Percentiles rank a stretch among this genome's conserved stretches.
Evolutionary conservation across 2,113 vertebrate genomes (phyloP).

Genomic region (Smithornis capensis): DNA sequence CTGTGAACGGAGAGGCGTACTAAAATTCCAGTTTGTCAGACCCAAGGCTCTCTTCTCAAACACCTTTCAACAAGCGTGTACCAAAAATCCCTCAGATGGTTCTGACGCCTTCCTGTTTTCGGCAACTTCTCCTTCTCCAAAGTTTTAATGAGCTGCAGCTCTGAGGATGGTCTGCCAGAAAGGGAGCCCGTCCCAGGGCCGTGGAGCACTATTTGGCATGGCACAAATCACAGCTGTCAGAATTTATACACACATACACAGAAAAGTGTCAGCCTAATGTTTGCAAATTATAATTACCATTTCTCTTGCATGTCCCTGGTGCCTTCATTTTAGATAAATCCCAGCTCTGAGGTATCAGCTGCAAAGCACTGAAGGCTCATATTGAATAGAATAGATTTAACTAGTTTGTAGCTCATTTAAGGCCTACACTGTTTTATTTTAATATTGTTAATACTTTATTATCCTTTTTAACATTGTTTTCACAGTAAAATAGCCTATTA

Average conservation of each 20-base stretch:
- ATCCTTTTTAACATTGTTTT: slow-evolving; percentile 56
- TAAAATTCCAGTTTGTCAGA: slow-evolving; percentile 83
- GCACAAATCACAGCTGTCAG: slow-evolving; percentile 78
- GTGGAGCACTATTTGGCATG: slow-evolving; percentile 53
- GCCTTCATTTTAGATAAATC: slow-evolving; percentile 59
- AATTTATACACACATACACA: slow-evolving; percentile 59
- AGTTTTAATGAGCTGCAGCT: slow-evolving; percentile 82
- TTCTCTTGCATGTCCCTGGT: slow-evolving; percentile 54
- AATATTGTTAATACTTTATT: slow-evolving; percentile 71
- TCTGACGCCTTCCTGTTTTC: slow-evolving; percentile 66
- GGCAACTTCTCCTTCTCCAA: slow-evolving; percentile 72
- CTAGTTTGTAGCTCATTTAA: slow-evolving; percentile 64
- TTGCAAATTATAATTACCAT: slow-evolving; percentile 76
- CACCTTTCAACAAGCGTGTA: slow-evolving; percentile 77
- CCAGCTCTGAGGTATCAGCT: slow-evolving; percentile 60
- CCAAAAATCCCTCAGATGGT: slow-evolving; percentile 70
- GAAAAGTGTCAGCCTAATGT: slow-evolving; percentile 75
- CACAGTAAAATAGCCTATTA: slow-evolving; percentile 25
- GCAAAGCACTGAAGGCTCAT: slow-evolving; percentile 34
- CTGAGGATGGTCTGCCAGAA: slow-evolving; percentile 69
- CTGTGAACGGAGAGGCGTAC: slow-evolving; percentile 74
- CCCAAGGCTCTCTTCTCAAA: slow-evolving; percentile 77
- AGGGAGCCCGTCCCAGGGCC: background rate
- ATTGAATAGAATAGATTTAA: slow-evolving; percentile 40
- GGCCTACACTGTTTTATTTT: slow-evolving; percentile 52